phyloP scores from a whole-genome alignment of 2,888 invertebrate species.

The Drosophila borborema region DNA sequence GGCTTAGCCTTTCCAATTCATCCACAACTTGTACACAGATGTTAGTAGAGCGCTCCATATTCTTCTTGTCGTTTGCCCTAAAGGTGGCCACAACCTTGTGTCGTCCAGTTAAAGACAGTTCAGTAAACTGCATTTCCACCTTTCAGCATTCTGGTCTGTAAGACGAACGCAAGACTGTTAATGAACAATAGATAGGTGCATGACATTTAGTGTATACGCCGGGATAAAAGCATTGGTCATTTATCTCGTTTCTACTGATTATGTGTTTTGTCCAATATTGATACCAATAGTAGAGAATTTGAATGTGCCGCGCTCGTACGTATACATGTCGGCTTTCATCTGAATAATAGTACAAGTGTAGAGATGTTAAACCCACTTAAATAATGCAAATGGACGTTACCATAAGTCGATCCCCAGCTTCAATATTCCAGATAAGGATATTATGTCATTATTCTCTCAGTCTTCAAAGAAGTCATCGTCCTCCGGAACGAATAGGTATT shows the following conservation, averaged over 20 bases:
- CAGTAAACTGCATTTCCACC: not conserved
- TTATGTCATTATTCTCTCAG: not conserved
- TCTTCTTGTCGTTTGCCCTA: not conserved
- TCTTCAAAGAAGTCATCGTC: conserved; percentile 13
- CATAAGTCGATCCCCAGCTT: conserved; percentile 16
- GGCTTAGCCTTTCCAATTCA: not conserved
- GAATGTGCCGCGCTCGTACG: conserved; percentile 21
- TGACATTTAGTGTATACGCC: conserved; percentile 25
- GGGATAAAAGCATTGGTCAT: conserved; percentile 26
- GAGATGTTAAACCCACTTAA: not conserved
- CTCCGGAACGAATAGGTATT: conserved; percentile 3
- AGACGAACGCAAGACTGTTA: not conserved
- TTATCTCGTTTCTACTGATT: conserved; percentile 8
- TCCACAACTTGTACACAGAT: not conserved
- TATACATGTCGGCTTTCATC: not conserved
- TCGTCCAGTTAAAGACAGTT: not conserved
- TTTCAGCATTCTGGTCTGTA: conserved; percentile 19
- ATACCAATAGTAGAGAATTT: conserved; percentile 36
- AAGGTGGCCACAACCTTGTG: not conserved
- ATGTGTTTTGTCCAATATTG: conserved; percentile 21
- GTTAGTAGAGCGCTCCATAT: not conserved
- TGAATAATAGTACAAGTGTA: not conserved
- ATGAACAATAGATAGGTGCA: too few relatives aligned
- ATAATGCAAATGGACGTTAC: conserved; percentile 18
- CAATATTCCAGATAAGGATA: conserved; percentile 15